Evolutionary conservation across 2,888 invertebrate genomes (phyloP), one percentile per base, ranked within the genome.

Genomic region (Dioctria rufipes): DNA sequence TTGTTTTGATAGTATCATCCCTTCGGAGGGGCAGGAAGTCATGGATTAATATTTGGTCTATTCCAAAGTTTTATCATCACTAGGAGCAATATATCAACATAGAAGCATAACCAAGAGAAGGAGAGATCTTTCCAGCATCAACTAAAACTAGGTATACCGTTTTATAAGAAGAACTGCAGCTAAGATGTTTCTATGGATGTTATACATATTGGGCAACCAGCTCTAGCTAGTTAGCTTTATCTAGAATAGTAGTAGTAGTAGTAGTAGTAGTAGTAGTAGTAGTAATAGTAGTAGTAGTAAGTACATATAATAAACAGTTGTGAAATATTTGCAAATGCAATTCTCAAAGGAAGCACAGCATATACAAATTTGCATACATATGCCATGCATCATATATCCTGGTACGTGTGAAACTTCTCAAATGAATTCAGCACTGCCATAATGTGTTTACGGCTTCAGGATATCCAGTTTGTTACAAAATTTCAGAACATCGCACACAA

Each of bases 251-350:
- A 25, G 25, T 25, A 25, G 25, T 25, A 25, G 25, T 25, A 25
- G 25, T 25, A 25, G 25, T 25, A 25, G n/a, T 25, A 25, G 25
- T 25, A 25, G 25, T 25, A 25, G 25, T 25, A 25, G 25, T 25
- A 25, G 25, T 25, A 25, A 2, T 25, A 25, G 25, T 25, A 25
- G 25, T 25, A 25, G 25, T 25, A 25, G 25, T 25, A 25, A 8
- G n/a, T 8, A 46, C 46, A 11, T 4, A n/a, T 69, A 69, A 69
- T 69, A 69, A 69, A 69, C 69, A 69, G 51, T 43, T 51, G 25
- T 69, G 73, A 73, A 73, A 58, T 73, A 73, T 73, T 73, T 73
- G 73, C 58, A 69, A 51, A 69, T 69, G 69, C 51, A 69, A 69
- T 69, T 43, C 69, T 51, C 69, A 51, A 73, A 73, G 73, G 73